Evolutionary conservation across 1,140 invertebrate species (phyloP), one percentile per base, ranked within the genome.

Genomic region (Cydia splendana): DNA sequence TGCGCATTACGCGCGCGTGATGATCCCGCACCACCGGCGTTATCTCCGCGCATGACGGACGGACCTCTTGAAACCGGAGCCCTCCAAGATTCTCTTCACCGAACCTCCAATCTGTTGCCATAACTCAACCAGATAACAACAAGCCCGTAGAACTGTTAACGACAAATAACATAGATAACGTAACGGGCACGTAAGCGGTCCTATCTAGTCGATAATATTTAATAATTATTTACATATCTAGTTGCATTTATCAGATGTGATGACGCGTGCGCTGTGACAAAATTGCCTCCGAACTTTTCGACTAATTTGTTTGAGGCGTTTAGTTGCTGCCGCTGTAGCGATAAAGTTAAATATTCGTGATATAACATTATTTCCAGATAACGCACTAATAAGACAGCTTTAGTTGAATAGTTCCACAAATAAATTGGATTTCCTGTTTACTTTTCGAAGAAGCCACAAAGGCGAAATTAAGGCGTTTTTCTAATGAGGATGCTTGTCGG

Each of bases 151-250:
- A 88, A 89, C 85, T 88, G 89, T 89, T 87, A 89, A 87, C 88
- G 88, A 92, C 91, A 91, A 92, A 92, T 91, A 91, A 89, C 87
- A 74, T 62, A 89, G 91, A 92, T 92, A 92, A 89, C 84, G 78
- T 82, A 86, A 90, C 86, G 88, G 86, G 82, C 88, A 86, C 86
- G 89, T 91, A 90, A 91, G 90, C 87, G 89, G 88, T 84, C 87
- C 87, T 90, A 90, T 91, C 91, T 87, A 82, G 87, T 86, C 82
- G 88, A 91, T 91, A 92, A 90, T 92, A 90, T 92, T 91, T 91
- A 91, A 92, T 92, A 92, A 92, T 91, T 91, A 92, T 87, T 85
- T 82, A 85, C 83, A 86, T 85, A 80, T 80, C 67, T 71, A 71
- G 67, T 42, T 71, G 67, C 67, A 81, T 85, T 83, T 85, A 87